Evolutionary conservation across 2,888 invertebrate genomes (phyloP), one percentile per base, ranked within the genome.

Genomic region (Lysandra bellargus): DNA sequence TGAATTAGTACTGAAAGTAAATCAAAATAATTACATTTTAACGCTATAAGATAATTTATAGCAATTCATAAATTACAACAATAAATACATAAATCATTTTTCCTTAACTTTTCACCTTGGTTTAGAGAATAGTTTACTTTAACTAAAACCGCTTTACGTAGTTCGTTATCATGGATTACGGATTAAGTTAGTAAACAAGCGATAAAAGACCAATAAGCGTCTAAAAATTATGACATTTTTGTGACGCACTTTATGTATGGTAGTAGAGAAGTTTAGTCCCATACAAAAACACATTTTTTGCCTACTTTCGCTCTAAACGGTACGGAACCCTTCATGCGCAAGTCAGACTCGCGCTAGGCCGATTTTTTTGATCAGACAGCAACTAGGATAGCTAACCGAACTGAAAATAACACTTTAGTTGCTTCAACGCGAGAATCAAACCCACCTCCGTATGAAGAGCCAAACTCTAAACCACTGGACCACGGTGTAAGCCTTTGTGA

Each of bases 161-260:
- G 44, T 44, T 74, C 7, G n/a, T 44, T 74, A 40, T 74, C 44
- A 74, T n/a, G 69, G 33, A 69, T 69, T 69, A 74, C 17, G 44
- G 74, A 74, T 74, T 74, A 74, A 44, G 44, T 74, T 23, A 23
- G 9, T 7, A 74, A 74, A 74, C 74, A 73, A 2, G 72, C 4
- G 73, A 73, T 73, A 73, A 40, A n/a, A 44, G 44, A 12, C 74
- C 74, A 74, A 44, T 73, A 40, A 73, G 17, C 7, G 17, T 73
- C 40, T 40, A 73, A 40, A 17, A 40, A 9, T 37, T 14, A 30
- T 33, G 23, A 14, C 12, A 30, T 49, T 49, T 44, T 49, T 49
- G 49, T 49, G 49, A 49, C 49, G 2, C 49, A 49, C 49, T 49
- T 49, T 9, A 49, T 49, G 49, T 9, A 49, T 9, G 6, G 49